Percentiles rank a stretch among this genome's conserved stretches.
These are phyloP conservation scores for Anolis apletophallus DNA, from an alignment of 2,797 vertebrate genomes.

Conservation along the genomic window DNA sequence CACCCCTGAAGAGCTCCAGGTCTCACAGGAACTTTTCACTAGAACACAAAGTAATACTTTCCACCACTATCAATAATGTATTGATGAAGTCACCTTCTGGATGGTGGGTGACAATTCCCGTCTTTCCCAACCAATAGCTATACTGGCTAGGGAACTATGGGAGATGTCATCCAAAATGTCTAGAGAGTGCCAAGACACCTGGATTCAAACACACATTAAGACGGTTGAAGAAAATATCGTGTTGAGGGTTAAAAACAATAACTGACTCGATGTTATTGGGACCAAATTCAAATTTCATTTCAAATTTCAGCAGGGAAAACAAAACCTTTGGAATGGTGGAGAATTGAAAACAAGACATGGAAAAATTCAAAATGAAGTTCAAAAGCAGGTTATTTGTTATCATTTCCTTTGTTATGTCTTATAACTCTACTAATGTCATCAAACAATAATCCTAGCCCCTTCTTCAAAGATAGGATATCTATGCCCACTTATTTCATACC, in stretches of 20 bases:
- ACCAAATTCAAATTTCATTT: neutral
- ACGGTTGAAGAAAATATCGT: neutral
- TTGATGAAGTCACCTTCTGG: neutral
- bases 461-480: neutral
- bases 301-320: slow-evolving; percentile 8
- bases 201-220: neutral
- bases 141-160: neutral
- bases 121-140: neutral
- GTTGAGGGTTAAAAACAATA: neutral
- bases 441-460: neutral
- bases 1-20: neutral
- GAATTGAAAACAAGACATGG: neutral
- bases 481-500: neutral
- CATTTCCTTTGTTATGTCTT: neutral
- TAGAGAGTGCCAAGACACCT: neutral
- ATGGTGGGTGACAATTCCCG: neutral
- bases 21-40: neutral
- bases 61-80: neutral
- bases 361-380: neutral
- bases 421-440: neutral
- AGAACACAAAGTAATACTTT: neutral
- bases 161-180: neutral
- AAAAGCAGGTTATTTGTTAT: neutral
- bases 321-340: neutral
- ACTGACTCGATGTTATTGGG: neutral